A percentile compares a stretch with the other conserved stretches of the same genome.
These are phyloP conservation scores for Tenebrosternarchus preto DNA, from an alignment of 2,113 vertebrate species.

Conservation along the genomic window DNA sequence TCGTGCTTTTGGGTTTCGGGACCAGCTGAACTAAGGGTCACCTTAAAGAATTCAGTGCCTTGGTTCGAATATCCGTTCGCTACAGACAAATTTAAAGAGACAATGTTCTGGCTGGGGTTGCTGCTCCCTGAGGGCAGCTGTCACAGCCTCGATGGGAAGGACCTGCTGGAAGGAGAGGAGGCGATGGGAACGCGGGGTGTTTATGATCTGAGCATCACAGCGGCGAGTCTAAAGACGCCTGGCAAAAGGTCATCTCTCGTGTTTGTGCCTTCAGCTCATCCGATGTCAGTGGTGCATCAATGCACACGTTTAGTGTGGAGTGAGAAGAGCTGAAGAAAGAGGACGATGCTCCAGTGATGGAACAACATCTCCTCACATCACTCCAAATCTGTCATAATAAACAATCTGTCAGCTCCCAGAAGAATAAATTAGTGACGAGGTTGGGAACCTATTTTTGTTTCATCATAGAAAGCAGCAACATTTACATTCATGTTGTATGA, in stretches of 20 bases:
- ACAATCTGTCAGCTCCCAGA: not conserved
- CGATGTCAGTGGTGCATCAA: constrained; percentile 3
- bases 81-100: constrained; percentile 6
- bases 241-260: constrained; percentile 69
- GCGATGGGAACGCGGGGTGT: constrained; percentile 61
- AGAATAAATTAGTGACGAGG: not conserved
- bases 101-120: not conserved
- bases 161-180: constrained; percentile 53
- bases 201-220: constrained; percentile 61
- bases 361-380: not conserved
- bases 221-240: constrained; percentile 53
- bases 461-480: not conserved
- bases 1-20: not conserved
- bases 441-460: not conserved
- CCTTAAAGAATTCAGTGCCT: not conserved
- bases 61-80: not conserved
- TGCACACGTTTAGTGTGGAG: constrained; percentile 38
- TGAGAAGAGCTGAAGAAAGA: constrained; percentile 47
- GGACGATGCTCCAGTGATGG: too few relatives aligned
- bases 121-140: not conserved
- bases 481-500: too few relatives aligned
- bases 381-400: not conserved
- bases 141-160: not conserved
- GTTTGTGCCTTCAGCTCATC: constrained; percentile 46
- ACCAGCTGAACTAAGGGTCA: not conserved